These are phyloP conservation scores for Drosophila ercepeae DNA, from an alignment of 1,140 invertebrate species.

Conservation along the genomic window DNA sequence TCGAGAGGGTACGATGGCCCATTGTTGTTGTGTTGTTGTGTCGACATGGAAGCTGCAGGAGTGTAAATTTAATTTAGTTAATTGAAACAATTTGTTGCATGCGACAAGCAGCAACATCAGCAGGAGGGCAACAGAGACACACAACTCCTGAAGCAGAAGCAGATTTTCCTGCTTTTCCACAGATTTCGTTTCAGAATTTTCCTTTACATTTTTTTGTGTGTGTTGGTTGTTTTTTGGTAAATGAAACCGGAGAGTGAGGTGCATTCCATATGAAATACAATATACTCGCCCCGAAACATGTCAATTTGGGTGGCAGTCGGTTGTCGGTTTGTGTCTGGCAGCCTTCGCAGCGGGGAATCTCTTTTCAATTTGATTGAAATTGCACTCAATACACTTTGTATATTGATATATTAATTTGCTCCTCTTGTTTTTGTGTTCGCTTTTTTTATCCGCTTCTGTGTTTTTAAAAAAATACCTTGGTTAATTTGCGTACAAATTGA, in stretches of 20 bases:
- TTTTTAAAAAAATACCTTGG: conserved; percentile 66
- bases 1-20: conserved; percentile 32
- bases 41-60: conserved; percentile 67
- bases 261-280: conserved; percentile 40
- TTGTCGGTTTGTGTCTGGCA: conserved; percentile 63
- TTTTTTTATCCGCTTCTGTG: conserved; percentile 17
- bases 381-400: conserved; percentile 77
- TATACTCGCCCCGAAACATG: conserved; percentile 68
- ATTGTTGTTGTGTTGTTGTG: conserved; percentile 35
- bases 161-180: conserved; percentile 58
- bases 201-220: conserved; percentile 51
- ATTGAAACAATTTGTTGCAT: conserved; percentile 83
- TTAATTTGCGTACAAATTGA: conserved; percentile 75
- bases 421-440: conserved; percentile 24
- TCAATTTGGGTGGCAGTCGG: conserved; percentile 66
- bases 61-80: conserved; percentile 84
- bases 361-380: conserved; percentile 78
- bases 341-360: conserved; percentile 61
- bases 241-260: conserved; percentile 3
- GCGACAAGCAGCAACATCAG: conserved; percentile 59
- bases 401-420: conserved; percentile 81
- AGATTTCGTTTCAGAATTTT: conserved; percentile 78
- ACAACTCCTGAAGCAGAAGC: conserved; percentile 21
- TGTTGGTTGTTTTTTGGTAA: conserved; percentile 9
- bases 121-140: conserved; percentile 29